Conservation (phyloP, 2,113 vertebrate species). For the Struthio camelus region DNA sequence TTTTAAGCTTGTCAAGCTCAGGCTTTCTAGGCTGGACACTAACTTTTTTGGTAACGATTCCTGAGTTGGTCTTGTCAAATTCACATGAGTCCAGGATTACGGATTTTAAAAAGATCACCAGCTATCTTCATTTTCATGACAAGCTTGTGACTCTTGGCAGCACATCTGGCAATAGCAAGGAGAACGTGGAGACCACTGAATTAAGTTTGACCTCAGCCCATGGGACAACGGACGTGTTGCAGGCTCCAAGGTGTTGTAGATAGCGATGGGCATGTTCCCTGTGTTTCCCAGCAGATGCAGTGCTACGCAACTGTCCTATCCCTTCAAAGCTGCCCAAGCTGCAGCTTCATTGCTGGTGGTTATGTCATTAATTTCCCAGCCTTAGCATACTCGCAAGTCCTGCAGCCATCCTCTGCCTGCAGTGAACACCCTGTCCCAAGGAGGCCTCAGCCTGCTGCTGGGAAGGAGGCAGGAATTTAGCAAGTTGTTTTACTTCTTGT, state of each 20-base stretch:
- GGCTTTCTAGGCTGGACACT: neutral
- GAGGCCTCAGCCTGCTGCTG: neutral
- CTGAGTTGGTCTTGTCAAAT: neutral
- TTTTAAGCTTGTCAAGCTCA: neutral
- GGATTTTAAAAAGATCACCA: neutral
- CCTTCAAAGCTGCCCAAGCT: neutral
- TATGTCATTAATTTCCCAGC: neutral
- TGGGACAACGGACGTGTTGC: neutral
- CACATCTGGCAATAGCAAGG: neutral
- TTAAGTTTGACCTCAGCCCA: accelerated
- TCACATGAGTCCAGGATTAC: neutral
- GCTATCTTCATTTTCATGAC: accelerated
- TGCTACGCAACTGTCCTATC: neutral
- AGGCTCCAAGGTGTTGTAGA: neutral
- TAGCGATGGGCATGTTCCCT: neutral
- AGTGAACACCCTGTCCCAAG: neutral
- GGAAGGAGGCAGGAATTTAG: neutral
- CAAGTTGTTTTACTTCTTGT: neutral
- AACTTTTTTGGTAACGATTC: neutral
- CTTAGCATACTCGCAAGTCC: neutral
- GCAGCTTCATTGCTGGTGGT: neutral
- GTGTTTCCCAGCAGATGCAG: neutral
- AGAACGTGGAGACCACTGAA: neutral
- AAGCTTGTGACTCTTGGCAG: neutral
- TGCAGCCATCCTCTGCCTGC: neutral